phyloP scores from a whole-genome alignment of 2,888 invertebrate species.

The Nephrotoma guestfalica region DNA sequence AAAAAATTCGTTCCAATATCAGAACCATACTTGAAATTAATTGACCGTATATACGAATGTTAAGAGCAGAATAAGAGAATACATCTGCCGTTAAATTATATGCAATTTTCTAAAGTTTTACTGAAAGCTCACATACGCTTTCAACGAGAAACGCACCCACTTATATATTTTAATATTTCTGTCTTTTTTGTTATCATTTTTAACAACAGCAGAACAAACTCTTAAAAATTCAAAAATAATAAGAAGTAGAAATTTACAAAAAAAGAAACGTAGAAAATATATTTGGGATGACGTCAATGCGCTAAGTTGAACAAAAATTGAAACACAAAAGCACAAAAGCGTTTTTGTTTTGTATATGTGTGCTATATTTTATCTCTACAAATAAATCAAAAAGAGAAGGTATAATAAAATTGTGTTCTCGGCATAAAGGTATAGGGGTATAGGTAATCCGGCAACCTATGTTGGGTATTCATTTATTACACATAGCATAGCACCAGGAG shows the following conservation, averaged over 20 bases:
- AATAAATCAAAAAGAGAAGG: background rate
- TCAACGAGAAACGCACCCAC: background rate
- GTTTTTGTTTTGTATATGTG: background rate
- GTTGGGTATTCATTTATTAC: background rate
- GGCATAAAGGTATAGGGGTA: background rate
- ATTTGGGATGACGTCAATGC: background rate
- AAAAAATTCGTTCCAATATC: too few species aligned
- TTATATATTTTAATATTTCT: background rate
- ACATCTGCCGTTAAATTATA: background rate
- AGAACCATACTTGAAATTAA: too few species aligned
- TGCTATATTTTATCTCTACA: background rate
- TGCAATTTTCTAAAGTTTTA: background rate
- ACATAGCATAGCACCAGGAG: background rate
- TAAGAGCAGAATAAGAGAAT: too few species aligned
- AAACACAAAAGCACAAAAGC: background rate
- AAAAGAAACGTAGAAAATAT: background rate
- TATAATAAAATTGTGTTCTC: background rate
- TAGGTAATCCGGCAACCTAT: background rate
- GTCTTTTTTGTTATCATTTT: background rate
- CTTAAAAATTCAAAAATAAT: background rate
- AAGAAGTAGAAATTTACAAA: background rate
- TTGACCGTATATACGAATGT: too few species aligned
- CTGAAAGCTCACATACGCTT: background rate
- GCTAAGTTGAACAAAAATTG: background rate
- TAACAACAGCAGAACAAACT: background rate